A percentile compares a stretch with the other conserved stretches of the same genome.
Evolutionary conservation across 2,888 invertebrate species (phyloP).

Genomic region (Chironomus riparius): DNA sequence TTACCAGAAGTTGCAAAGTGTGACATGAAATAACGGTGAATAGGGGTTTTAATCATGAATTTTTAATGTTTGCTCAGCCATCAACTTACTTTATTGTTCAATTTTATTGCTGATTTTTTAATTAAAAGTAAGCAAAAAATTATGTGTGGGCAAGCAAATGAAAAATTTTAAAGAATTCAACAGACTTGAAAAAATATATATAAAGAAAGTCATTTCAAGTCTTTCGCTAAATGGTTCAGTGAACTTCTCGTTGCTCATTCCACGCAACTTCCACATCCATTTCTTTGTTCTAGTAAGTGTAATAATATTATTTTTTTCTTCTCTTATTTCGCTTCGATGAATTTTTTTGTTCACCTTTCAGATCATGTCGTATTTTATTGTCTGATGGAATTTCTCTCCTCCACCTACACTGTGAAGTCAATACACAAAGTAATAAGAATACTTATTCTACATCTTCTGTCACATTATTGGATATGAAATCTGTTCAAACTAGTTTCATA

Average conservation of each 20-base stretch:
- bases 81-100: too few species aligned
- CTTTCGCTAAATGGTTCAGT: not conserved
- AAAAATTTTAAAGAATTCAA: too few species aligned
- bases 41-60: not conserved
- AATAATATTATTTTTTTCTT: not conserved
- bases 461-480: not conserved
- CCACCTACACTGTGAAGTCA: too few species aligned
- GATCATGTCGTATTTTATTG: too few species aligned
- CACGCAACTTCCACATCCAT: not conserved
- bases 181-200: too few species aligned
- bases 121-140: too few species aligned
- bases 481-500: too few species aligned
- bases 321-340: not conserved
- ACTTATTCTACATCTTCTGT: not conserved
- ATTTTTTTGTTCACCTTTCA: not conserved
- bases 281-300: not conserved
- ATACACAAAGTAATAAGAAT: not conserved
- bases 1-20: not conserved
- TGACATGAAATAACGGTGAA: not conserved
- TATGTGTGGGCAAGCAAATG: too few species aligned
- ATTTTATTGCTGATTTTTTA: too few species aligned
- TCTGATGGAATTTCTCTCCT: too few species aligned
- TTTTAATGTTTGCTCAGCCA: too few species aligned
- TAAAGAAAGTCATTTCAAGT: not conserved
- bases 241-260: not conserved